These are phyloP conservation scores for Petrophora chlorosata DNA, from an alignment of 2,888 invertebrate genomes.

Conservation along the genomic window DNA sequence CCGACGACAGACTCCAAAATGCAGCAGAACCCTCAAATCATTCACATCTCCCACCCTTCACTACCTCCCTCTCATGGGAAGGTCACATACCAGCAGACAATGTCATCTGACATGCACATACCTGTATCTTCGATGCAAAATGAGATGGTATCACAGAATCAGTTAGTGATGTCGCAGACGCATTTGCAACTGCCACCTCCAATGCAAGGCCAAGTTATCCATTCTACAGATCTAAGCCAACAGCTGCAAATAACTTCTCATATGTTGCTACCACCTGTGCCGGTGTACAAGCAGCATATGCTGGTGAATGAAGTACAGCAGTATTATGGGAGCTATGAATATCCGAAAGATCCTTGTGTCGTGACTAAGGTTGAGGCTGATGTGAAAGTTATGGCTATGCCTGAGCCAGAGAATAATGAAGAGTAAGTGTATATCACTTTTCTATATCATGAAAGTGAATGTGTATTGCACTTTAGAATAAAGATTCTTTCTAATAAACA, in stretches of 20 bases:
- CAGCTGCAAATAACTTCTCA: constrained; percentile 68
- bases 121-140: constrained; percentile 59
- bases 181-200: constrained; percentile 58
- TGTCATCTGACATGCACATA: constrained; percentile 61
- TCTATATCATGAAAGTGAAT: not conserved
- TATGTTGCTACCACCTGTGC: constrained; percentile 63
- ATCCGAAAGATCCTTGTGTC: constrained; percentile 59
- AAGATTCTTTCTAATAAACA: too few species aligned
- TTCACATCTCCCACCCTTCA: constrained; percentile 62
- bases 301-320: constrained; percentile 61
- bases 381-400: constrained; percentile 30
- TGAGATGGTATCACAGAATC: constrained; percentile 62
- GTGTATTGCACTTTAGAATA: too few species aligned
- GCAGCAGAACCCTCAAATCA: constrained; percentile 57
- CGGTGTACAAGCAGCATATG: constrained; percentile 64
- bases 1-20: constrained; percentile 48
- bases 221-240: constrained; percentile 58
- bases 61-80: constrained; percentile 62
- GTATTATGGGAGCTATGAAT: constrained; percentile 66
- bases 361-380: constrained; percentile 61
- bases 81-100: constrained; percentile 64
- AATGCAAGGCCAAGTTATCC: constrained; percentile 51
- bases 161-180: constrained; percentile 66
- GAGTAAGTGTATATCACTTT: constrained; percentile 52
- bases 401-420: constrained; percentile 46